Percentiles rank a stretch among this genome's conserved stretches.
Conservation (phyloP, 2,888 invertebrate genomes). For the Lepidochitona cinerea region DNA sequence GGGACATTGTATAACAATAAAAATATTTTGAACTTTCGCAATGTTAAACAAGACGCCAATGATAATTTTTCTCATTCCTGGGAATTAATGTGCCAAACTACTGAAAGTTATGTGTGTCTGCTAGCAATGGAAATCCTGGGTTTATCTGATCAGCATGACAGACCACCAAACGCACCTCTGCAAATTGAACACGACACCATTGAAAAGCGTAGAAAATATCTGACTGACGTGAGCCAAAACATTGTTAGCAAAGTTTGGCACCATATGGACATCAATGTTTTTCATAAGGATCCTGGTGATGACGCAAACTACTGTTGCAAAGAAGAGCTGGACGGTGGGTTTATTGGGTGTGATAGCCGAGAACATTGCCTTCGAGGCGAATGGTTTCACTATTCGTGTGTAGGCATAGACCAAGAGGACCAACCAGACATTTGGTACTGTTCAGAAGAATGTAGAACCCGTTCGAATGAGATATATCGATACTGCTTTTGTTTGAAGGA, state of each 20-base stretch:
- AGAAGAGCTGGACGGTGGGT: conserved; percentile 20
- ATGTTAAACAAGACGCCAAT: neutral
- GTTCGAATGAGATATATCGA: neutral
- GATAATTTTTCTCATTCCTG: neutral
- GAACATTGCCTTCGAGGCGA: conserved; percentile 21
- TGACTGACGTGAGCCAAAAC: conserved; percentile 2
- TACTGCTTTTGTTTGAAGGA: conserved; percentile 25
- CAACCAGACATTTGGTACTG: conserved; percentile 19
- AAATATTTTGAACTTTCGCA: neutral
- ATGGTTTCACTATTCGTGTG: conserved; percentile 28
- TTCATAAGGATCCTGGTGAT: neutral
- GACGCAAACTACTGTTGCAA: conserved; percentile 17
- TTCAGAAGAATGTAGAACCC: conserved; percentile 14
- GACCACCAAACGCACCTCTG: neutral
- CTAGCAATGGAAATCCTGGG: neutral
- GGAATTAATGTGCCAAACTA: neutral
- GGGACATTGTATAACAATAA: neutral
- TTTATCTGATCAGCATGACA: neutral
- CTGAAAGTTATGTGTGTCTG: neutral
- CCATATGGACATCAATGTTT: conserved; percentile 8
- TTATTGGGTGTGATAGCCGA: conserved; percentile 21
- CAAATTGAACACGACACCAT: conserved; percentile 20
- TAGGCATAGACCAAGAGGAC: conserved; percentile 13
- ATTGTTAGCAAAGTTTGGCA: conserved; percentile 13
- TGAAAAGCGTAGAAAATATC: conserved; percentile 2